Percentiles rank a stretch among this genome's conserved stretches.
phyloP scores from a whole-genome alignment of 2,797 vertebrate genomes.

The Spinus olivaceus region DNA sequence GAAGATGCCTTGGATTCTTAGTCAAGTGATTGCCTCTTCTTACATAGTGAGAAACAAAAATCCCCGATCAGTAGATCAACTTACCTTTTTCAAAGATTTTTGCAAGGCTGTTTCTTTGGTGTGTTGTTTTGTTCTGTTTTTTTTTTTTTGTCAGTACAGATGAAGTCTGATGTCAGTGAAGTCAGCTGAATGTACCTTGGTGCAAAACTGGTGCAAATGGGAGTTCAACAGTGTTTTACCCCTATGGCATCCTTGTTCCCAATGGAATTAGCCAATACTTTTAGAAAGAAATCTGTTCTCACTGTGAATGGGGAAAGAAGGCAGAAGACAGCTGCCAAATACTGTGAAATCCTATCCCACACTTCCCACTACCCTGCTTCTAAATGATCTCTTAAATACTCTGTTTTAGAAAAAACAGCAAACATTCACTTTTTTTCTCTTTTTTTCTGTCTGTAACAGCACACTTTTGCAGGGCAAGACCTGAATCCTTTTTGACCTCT shows the following conservation, averaged over 20 bases:
- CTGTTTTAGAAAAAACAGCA: neutral
- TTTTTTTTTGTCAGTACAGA: neutral
- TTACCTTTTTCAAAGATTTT: neutral
- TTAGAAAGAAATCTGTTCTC: neutral
- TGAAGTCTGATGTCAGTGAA: neutral
- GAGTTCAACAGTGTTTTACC: neutral
- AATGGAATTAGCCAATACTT: neutral
- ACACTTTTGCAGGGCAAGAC: neutral
- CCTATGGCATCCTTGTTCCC: neutral
- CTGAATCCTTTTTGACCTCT: slow-evolving; percentile 2
- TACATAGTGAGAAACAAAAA: neutral
- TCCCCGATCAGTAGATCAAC: neutral
- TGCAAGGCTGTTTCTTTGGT: neutral
- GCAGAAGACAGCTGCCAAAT: slow-evolving; percentile 49
- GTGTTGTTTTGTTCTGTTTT: neutral
- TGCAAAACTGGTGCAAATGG: neutral
- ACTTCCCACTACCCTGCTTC: neutral
- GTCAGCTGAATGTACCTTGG: neutral
- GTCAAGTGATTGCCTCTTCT: neutral
- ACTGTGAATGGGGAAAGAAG: slow-evolving; percentile 12
- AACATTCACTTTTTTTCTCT: neutral
- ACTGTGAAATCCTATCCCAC: slow-evolving; percentile 37
- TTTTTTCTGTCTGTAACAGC: neutral
- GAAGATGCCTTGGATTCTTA: neutral
- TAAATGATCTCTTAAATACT: slow-evolving; percentile 15